A percentile compares a stretch with the other conserved stretches of the same genome.
Evolutionary conservation across 2,113 vertebrate genomes (phyloP).

Genomic region (Lepidothrix coronata): DNA sequence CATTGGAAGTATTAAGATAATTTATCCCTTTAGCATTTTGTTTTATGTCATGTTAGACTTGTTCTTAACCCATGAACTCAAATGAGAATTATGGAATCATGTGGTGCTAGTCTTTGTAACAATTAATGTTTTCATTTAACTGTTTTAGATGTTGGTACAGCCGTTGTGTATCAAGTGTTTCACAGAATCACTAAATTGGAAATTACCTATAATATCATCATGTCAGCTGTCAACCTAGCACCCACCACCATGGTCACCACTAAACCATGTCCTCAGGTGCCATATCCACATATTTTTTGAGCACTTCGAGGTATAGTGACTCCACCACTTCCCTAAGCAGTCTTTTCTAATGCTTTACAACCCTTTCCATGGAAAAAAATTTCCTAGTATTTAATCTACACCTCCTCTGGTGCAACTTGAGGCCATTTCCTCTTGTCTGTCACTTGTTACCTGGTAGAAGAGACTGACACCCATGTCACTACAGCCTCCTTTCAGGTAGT

Average conservation of each 20-base stretch:
- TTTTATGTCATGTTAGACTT: neutral
- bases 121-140: neutral
- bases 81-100: neutral
- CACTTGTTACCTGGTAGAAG: neutral
- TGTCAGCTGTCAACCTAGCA: neutral
- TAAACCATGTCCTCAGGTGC: neutral
- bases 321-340: neutral
- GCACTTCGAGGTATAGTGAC: neutral
- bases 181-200: neutral
- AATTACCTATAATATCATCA: neutral
- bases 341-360: neutral
- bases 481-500: neutral
- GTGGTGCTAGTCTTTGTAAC: neutral
- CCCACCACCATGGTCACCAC: neutral
- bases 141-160: neutral
- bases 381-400: neutral
- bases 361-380: neutral
- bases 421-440: neutral
- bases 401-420: neutral
- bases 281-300: neutral
- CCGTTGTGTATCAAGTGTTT: neutral
- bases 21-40: neutral
- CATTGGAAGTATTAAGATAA: neutral
- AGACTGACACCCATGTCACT: neutral
- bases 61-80: neutral